Percentiles rank a stretch among this genome's conserved stretches.
Evolutionary conservation across 2,113 vertebrate genomes (phyloP).

Genomic region (Pyxicephalus adspersus): DNA sequence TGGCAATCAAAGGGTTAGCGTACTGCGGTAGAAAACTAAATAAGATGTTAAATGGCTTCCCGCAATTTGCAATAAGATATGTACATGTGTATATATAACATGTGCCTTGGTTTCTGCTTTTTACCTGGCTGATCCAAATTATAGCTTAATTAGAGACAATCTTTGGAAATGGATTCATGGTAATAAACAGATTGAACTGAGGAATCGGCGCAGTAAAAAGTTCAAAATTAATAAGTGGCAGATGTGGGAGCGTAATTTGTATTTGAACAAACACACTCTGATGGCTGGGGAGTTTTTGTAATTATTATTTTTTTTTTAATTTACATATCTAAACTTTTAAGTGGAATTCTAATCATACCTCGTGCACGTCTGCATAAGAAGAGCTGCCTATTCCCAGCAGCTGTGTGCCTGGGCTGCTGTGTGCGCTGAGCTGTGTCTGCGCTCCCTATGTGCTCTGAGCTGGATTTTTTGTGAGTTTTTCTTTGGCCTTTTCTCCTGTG

Average conservation of each 20-base stretch:
- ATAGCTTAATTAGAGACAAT: constrained; percentile 58
- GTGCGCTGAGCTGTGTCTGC: constrained; percentile 41
- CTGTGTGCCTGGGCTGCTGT: constrained; percentile 41
- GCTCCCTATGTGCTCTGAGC: neutral
- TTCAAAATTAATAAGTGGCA: constrained; percentile 59
- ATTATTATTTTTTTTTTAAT: constrained; percentile 56
- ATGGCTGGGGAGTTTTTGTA: constrained; percentile 58
- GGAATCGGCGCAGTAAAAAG: constrained; percentile 55
- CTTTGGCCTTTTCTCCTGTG: neutral
- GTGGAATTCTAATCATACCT: constrained; percentile 58
- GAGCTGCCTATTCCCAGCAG: constrained; percentile 55
- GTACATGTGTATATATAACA: constrained; percentile 37
- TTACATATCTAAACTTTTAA: constrained; percentile 58
- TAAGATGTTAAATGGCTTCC: constrained; percentile 44
- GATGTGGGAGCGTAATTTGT: constrained; percentile 58
- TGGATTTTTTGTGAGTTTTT: neutral
- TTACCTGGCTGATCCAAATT: constrained; percentile 57
- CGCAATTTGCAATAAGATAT: constrained; percentile 47
- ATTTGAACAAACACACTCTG: constrained; percentile 58
- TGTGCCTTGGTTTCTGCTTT: constrained; percentile 40
- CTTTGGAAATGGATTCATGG: constrained; percentile 58
- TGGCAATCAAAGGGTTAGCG: constrained; percentile 19
- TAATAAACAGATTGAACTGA: constrained; percentile 59
- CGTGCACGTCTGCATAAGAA: constrained; percentile 52
- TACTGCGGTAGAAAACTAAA: neutral